Evolutionary conservation across 1,140 invertebrate genomes (phyloP).

Genomic region (Lasioglossum baleicum): DNA sequence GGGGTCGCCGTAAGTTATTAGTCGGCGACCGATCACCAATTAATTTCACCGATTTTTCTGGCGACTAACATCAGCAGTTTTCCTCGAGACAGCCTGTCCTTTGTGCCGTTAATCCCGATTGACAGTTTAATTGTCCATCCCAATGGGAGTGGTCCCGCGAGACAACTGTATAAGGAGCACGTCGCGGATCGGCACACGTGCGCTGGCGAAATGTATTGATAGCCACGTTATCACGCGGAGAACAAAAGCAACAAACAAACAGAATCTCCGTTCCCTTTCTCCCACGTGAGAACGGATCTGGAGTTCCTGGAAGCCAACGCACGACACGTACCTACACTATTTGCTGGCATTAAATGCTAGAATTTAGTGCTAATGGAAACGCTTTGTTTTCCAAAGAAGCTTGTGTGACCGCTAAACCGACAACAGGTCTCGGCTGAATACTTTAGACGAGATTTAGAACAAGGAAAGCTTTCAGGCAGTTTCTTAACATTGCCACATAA

Average conservation of each 20-base stretch:
- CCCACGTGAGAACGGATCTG: slow-evolving; percentile 19
- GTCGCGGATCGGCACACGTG: slow-evolving; percentile 35
- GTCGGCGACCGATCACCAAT: neutral
- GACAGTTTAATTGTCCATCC: slow-evolving; percentile 46
- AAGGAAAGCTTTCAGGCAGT: neutral
- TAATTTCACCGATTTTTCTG: neutral
- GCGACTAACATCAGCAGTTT: neutral
- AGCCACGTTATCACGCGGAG: neutral
- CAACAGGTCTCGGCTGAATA: neutral
- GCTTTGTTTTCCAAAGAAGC: slow-evolving; percentile 27
- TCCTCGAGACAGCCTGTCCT: neutral
- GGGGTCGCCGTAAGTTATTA: neutral
- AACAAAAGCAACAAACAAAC: slow-evolving; percentile 36
- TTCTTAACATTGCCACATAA: neutral
- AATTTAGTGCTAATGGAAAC: slow-evolving; percentile 33
- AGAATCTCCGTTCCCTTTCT: slow-evolving; percentile 1
- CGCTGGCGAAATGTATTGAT: slow-evolving; percentile 35
- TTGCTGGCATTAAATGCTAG: slow-evolving; percentile 22
- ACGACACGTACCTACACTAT: slow-evolving; percentile 1
- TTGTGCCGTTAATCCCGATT: slow-evolving; percentile 23
- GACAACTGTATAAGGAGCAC: slow-evolving; percentile 32
- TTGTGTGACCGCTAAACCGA: neutral
- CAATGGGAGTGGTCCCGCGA: slow-evolving; percentile 37
- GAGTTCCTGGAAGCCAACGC: slow-evolving; percentile 25
- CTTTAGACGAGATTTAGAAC: neutral